Evolutionary conservation across 2,888 invertebrate genomes (phyloP), one percentile per base, ranked within the genome.

Genomic region (Caenorhabditis imperialis): DNA sequence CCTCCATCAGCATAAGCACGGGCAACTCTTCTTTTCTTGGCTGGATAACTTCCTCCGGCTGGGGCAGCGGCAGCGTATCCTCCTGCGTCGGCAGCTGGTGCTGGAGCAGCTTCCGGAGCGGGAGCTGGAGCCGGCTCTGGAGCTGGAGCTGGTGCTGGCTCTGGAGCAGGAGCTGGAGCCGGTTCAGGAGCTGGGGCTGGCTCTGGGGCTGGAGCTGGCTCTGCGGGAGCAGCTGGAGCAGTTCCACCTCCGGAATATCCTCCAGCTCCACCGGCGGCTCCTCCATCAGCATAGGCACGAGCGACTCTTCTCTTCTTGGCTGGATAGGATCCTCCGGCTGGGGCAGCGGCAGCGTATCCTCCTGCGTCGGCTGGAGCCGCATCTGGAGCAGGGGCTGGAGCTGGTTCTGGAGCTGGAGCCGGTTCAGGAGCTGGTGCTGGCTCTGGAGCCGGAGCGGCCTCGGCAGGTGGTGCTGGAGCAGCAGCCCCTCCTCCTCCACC

Each of bases 301-400:
- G 37, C 58, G 8, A 47, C 58, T 58, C 58, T 58, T 47, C 58
- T 58, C 18, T 57, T 57, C 37, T 37, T 47, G 6, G 58, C 12
- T 37, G 47, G 37, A 40, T 54, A 42, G 38, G n/a, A n/a, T n/a
- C n/a, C n/a, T n/a, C n/a, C n/a, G n/a, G n/a, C n/a, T 23, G 35
- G 3, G 20, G 51, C 22, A 38, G 37, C 51, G 8, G 55, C 42
- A 2, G 55, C 55, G n/a, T 18, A 42, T 42, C 42, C 55, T 10
- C 38, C 55, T 1, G 55, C 27, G 16, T 23, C 47, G 14, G 38
- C 47, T n/a, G n/a, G n/a, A 18, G 45, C 18, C 7, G 35, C 7
- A 22, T 3, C 16, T 6, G 45, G 25, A 6, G 22, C 53, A 20
- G 16, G 8, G 20, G n/a, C 20, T 1, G 53, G 22, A 20, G 54